Evolutionary conservation across 2,797 vertebrate species (phyloP).

Genomic region (Chloroceryle inda): DNA sequence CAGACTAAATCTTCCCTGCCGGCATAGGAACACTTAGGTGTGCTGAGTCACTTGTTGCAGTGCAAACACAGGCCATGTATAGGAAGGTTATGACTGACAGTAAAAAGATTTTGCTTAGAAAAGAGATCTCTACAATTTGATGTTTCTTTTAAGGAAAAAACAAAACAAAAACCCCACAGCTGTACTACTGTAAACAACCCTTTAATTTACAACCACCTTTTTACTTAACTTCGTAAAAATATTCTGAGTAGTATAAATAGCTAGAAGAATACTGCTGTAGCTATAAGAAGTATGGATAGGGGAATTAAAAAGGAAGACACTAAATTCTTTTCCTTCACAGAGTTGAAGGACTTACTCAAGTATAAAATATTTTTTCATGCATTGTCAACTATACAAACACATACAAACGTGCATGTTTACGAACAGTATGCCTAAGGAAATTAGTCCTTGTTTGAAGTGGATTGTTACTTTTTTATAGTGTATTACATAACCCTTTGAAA

Average conservation of each 20-base stretch:
- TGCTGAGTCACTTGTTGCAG: conserved; percentile 32
- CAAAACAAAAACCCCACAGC: too few relatives aligned
- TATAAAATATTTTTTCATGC: background rate
- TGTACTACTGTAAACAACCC: background rate
- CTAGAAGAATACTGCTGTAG: background rate
- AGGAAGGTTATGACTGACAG: background rate
- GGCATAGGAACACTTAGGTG: background rate
- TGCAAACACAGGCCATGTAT: background rate
- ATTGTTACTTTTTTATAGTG: background rate
- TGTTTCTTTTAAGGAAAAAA: background rate
- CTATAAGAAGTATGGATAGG: background rate
- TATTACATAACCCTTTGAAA: background rate
- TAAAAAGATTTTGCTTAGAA: background rate
- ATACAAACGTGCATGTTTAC: background rate
- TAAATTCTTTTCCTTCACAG: background rate
- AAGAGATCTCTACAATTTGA: background rate
- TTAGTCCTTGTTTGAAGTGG: background rate
- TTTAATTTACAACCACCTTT: background rate
- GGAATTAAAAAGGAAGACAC: background rate
- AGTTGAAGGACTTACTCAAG: background rate
- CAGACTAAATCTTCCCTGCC: background rate
- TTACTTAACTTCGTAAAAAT: background rate
- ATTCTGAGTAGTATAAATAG: background rate
- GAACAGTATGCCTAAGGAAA: background rate
- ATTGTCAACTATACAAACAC: background rate